Percentiles rank a stretch among this genome's conserved stretches.
phyloP scores from a whole-genome alignment of 2,113 vertebrate species.

The Falcunculus frontatus region DNA sequence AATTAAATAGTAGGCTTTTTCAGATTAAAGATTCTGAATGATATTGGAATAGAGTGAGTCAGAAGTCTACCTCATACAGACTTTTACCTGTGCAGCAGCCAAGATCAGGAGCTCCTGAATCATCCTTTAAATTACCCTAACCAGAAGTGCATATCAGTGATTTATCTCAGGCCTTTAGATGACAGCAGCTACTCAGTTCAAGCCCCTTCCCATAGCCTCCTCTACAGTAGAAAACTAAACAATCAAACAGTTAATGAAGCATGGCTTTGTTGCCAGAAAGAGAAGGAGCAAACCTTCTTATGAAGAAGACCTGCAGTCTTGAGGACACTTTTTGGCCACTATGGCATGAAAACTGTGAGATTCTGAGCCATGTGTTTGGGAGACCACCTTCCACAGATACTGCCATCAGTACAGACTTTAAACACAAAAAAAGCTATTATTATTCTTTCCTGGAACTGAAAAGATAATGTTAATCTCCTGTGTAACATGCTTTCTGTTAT shows the following conservation, averaged over 20 bases:
- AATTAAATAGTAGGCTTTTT: background rate
- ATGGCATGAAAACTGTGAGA: background rate
- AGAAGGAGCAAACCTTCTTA: background rate
- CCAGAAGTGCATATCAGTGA: background rate
- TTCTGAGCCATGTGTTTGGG: background rate
- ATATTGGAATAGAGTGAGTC: background rate
- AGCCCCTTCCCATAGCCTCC: background rate
- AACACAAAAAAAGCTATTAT: background rate
- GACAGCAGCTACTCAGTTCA: background rate
- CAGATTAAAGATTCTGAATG: background rate
- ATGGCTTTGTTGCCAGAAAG: background rate
- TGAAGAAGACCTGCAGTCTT: background rate
- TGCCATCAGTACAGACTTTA: background rate
- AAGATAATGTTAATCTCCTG: conserved; percentile 30
- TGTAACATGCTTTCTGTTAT: conserved; percentile 9
- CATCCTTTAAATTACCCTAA: background rate
- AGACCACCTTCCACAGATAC: background rate
- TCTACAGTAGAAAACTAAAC: background rate
- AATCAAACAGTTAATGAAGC: background rate
- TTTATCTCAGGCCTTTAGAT: background rate
- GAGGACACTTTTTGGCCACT: background rate
- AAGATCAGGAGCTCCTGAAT: background rate
- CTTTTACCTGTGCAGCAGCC: background rate
- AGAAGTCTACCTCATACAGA: background rate
- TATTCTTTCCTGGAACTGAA: background rate